Conservation (phyloP, 1,140 invertebrate genomes). For the Heliconius hermathena region DNA sequence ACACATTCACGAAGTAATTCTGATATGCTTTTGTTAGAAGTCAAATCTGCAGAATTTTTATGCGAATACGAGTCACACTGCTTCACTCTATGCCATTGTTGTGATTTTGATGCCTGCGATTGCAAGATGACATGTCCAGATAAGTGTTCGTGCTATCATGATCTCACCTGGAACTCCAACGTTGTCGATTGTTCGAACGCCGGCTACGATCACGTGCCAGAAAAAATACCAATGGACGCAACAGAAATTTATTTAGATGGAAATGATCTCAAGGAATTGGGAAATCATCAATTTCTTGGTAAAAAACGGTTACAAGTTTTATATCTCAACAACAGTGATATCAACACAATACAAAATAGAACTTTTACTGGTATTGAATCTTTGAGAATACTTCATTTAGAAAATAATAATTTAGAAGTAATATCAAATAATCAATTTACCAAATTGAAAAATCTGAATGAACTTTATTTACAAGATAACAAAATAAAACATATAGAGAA, state of each 20-base stretch:
- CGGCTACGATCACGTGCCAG: conserved; percentile 88
- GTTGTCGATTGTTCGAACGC: conserved; percentile 93
- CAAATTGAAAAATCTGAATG: conserved; percentile 86
- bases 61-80: conserved; percentile 94
- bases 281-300: conserved; percentile 93
- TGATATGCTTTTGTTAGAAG: conserved; percentile 88
- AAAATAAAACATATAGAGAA: conserved; percentile 88
- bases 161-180: conserved; percentile 95
- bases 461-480: conserved; percentile 92
- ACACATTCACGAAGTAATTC: conserved; percentile 87
- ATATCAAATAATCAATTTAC: conserved; percentile 91
- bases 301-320: conserved; percentile 92
- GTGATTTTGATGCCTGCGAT: conserved; percentile 95
- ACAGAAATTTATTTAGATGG: conserved; percentile 95
- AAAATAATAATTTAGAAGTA: conserved; percentile 89
- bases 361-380: conserved; percentile 92
- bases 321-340: conserved; percentile 92
- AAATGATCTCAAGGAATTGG: conserved; percentile 90
- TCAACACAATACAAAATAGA: conserved; percentile 89
- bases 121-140: conserved; percentile 95
- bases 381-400: conserved; percentile 88
- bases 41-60: conserved; percentile 91
- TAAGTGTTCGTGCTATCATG: conserved; percentile 94
- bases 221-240: conserved; percentile 94
- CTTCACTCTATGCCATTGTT: conserved; percentile 94